phyloP scores from a whole-genome alignment of 2,113 vertebrate species.

The Odontophorus gujanensis region DNA sequence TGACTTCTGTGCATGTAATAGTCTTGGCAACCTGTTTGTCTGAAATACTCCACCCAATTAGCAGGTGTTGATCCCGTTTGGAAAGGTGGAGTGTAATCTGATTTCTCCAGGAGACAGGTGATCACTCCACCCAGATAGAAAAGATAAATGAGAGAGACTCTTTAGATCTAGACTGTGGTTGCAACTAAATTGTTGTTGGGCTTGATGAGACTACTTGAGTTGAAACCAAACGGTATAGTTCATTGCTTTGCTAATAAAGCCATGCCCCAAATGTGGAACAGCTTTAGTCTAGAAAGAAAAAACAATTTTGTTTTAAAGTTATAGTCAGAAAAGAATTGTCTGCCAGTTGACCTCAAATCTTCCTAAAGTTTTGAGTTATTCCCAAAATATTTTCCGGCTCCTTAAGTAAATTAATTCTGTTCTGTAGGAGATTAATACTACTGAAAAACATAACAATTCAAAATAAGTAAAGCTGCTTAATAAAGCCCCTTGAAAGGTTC shows the following conservation, averaged over 20 bases:
- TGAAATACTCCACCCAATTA: constrained; percentile 32
- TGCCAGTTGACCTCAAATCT: neutral
- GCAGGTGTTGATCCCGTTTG: constrained; percentile 22
- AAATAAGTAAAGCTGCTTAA: neutral
- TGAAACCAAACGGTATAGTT: neutral
- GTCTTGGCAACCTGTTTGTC: neutral
- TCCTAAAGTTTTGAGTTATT: neutral
- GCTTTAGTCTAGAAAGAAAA: neutral
- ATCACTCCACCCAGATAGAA: constrained; percentile 28
- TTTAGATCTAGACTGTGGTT: constrained; percentile 46
- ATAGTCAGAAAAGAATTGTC: neutral
- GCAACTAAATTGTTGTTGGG: constrained; percentile 30
- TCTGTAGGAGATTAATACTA: neutral
- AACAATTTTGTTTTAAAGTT: neutral
- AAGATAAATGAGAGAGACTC: neutral
- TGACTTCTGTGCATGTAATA: neutral
- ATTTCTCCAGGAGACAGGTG: constrained; percentile 17
- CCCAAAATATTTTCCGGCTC: neutral
- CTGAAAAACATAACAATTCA: neutral
- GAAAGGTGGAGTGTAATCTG: neutral
- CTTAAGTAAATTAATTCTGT: neutral
- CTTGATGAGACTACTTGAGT: neutral
- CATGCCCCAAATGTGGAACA: neutral
- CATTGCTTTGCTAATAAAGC: constrained; percentile 45
- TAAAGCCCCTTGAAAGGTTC: neutral